Base-by-base conservation (phyloP, 2,113 vertebrate species). In the Ploceus nigricollis region DNA sequence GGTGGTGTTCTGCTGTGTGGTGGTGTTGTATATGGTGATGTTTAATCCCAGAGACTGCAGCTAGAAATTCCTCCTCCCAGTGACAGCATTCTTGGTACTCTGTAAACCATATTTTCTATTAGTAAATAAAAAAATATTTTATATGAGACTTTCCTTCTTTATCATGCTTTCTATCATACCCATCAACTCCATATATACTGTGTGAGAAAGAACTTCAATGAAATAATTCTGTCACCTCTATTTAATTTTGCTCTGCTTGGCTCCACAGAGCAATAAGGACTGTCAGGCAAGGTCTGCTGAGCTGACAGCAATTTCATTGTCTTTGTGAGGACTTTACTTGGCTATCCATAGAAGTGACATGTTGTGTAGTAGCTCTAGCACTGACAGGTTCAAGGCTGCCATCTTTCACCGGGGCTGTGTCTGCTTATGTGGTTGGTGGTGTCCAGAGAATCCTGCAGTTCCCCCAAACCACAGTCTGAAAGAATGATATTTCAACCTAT, bases 101-200 rank as follows among this genome's bases (percentile, higher is more conserved):
- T 44, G 23, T 58, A 58, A 66, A 58, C 9, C 4, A 1, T 31
- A 28, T 70, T 65, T 66, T 2, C 20, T 63, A 40, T n/a, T 80
- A 68, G 35, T 24, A 72, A 71, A 50, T 50, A 39, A 66, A 28
- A 50, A 92, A 25, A n/a, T 73, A 57, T n/a, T 65, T 24, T 7
- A 4, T 30, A 31, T 18, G 13, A 57, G 7, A 19, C 0, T 0
- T 86, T 71, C 50, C 5, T 76, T 48, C 28, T 89, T 47, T 57
- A 0, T 13, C n/a, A 50, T 12, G 23, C 20, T 51, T 69, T 13
- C 23, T 58, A 8, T 45, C 3, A 4, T 25, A 14, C 4, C 7
- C 15, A 35, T 73, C 50, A 70, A 19, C 6, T 21, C 13, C 16
- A 9, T 18, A 7, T 80, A 35, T 13, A 35, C 7, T 25, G 8